Evolutionary conservation across 2,797 vertebrate genomes (phyloP).

Genomic region (Enteromius thamalakanensis): DNA sequence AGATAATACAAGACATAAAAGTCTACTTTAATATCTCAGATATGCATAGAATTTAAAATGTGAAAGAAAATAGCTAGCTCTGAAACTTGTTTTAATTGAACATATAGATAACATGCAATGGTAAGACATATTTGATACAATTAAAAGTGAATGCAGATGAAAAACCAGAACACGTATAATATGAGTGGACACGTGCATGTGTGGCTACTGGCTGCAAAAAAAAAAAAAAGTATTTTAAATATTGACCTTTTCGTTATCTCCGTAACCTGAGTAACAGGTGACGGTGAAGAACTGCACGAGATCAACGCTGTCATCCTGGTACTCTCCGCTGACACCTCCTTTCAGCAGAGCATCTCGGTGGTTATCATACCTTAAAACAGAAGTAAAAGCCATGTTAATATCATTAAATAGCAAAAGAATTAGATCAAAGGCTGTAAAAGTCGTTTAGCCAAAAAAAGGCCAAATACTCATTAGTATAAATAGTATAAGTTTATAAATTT

Average conservation of each 20-base stretch:
- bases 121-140: not conserved
- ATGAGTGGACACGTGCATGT: not conserved
- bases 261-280: conserved; percentile 92
- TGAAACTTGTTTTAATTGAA: not conserved
- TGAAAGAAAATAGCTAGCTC: not conserved
- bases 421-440: not conserved
- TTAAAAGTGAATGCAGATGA: not conserved
- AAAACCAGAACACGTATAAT: not conserved
- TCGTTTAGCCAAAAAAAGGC: not conserved
- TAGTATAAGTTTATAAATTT: no score
- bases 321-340: conserved; percentile 88
- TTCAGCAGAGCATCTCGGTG: conserved; percentile 93
- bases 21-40: not conserved
- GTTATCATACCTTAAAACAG: conserved; percentile 90
- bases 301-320: conserved; percentile 91
- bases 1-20: not conserved
- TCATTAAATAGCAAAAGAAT: not conserved
- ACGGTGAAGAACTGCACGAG: conserved; percentile 92
- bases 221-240: not conserved
- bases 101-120: not conserved
- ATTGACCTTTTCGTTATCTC: conserved; percentile 89
- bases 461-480: no score
- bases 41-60: not conserved
- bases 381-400: not conserved
- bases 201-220: not conserved